Percentiles rank a stretch among this genome's conserved stretches.
These are phyloP conservation scores for Pomatostomus ruficeps DNA, from an alignment of 2,113 vertebrate genomes.

Conservation along the genomic window DNA sequence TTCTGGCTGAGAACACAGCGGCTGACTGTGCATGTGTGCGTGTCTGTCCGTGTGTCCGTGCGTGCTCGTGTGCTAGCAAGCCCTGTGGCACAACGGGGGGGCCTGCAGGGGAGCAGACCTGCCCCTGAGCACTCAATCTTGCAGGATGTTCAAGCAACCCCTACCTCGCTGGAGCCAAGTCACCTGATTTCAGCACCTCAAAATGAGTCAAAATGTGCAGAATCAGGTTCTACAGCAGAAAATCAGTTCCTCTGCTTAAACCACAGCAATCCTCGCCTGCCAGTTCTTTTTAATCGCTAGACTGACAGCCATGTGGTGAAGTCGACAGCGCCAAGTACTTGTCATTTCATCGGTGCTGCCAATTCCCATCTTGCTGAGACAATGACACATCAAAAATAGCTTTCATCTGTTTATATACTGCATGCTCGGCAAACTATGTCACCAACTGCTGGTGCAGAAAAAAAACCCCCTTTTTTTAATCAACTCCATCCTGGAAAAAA, in stretches of 20 bases:
- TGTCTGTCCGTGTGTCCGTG: rapidly evolving
- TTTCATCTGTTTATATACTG: slow-evolving; percentile 59
- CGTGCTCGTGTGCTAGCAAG: not conserved
- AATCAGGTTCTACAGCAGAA: not conserved
- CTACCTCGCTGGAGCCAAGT: not conserved
- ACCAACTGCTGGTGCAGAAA: slow-evolving; percentile 38
- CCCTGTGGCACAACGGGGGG: not conserved
- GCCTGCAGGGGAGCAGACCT: not conserved
- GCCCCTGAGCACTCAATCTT: not conserved
- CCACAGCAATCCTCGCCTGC: slow-evolving; percentile 20
- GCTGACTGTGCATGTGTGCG: rapidly evolving
- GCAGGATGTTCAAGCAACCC: not conserved
- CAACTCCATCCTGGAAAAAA: not conserved
- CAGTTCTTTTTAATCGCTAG: slow-evolving; percentile 59
- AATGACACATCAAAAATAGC: slow-evolving; percentile 66
- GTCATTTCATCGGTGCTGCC: slow-evolving; percentile 52
- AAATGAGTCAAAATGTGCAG: not conserved
- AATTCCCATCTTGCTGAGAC: slow-evolving; percentile 59
- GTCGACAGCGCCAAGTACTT: slow-evolving; percentile 46
- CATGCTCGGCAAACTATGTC: slow-evolving; percentile 53
- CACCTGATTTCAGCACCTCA: not conserved
- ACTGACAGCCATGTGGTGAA: slow-evolving; percentile 56
- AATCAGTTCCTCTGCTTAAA: not conserved
- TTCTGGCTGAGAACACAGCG: not conserved
- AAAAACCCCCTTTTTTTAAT: not conserved